These are phyloP conservation scores for Acleris emargana DNA, from an alignment of 2,888 invertebrate species.

Conservation along the genomic window DNA sequence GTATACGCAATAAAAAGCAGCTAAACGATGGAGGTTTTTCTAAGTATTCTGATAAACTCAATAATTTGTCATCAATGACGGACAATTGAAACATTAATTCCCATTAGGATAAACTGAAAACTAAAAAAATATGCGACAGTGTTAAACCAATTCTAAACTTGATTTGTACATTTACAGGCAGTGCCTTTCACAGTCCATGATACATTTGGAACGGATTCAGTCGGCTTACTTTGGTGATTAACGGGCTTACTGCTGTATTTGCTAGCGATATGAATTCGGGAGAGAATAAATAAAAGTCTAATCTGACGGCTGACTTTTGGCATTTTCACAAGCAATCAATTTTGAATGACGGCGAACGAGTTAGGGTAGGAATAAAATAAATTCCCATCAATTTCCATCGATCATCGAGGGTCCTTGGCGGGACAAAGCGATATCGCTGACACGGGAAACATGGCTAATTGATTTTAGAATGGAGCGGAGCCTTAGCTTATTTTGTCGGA, in stretches of 20 bases:
- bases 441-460: conserved; percentile 61
- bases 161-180: conserved; percentile 13
- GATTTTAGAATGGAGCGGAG: conserved; percentile 58
- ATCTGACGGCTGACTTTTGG: conserved; percentile 45
- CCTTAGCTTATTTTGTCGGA: background rate
- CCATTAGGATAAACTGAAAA: too few species aligned
- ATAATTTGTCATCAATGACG: too few species aligned
- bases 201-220: conserved; percentile 25
- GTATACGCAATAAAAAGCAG: too few species aligned
- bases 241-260: conserved; percentile 25
- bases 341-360: conserved; percentile 61
- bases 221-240: conserved; percentile 29
- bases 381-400: conserved; percentile 65
- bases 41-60: too few species aligned
- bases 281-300: conserved; percentile 39
- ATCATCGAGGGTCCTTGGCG: conserved; percentile 59
- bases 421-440: conserved; percentile 59
- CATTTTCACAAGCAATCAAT: conserved; percentile 68
- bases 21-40: too few species aligned
- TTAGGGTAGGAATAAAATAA: conserved; percentile 57
- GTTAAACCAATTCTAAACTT: background rate
- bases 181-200: conserved; percentile 14
- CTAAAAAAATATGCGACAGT: background rate
- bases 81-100: too few species aligned
- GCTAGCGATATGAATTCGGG: conserved; percentile 31